Evolutionary conservation across 2,113 vertebrate species (phyloP).

Genomic region (Carettochelys insculpta): DNA sequence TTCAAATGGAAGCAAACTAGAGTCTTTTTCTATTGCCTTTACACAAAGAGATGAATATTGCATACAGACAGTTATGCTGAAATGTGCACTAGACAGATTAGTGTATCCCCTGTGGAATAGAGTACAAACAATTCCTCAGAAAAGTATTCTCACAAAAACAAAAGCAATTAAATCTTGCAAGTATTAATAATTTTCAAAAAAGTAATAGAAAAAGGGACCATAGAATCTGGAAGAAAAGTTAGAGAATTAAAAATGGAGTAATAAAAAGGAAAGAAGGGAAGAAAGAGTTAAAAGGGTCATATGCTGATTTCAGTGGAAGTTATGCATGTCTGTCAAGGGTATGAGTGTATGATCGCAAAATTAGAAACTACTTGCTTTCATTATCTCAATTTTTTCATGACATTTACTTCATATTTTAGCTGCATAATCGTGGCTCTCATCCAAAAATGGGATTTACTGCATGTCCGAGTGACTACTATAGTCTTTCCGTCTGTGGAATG

Average conservation of each 20-base stretch:
- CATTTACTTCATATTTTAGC: not conserved
- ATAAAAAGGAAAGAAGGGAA: not conserved
- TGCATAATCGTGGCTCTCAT: not conserved
- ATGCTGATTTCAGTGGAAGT: not conserved
- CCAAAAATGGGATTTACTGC: not conserved
- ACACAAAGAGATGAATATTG: slow-evolving; percentile 8
- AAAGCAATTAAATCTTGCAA: not conserved
- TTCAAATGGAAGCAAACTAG: slow-evolving; percentile 49
- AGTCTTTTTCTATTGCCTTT: slow-evolving; percentile 32
- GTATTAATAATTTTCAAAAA: slow-evolving; percentile 7
- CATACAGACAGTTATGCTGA: not conserved
- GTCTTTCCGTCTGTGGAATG: not conserved
- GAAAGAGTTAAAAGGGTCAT: not conserved
- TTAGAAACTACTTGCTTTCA: not conserved
- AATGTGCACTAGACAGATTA: slow-evolving; percentile 1
- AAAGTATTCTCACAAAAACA: not conserved
- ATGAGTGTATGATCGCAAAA: rapidly evolving
- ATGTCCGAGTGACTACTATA: not conserved
- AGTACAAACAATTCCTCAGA: not conserved
- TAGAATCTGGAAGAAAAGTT: not conserved
- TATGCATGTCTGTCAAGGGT: not conserved
- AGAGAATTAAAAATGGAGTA: not conserved
- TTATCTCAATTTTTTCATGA: not conserved
- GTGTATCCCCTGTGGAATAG: not conserved
- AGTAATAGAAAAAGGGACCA: not conserved